Base-by-base conservation (phyloP, 2,888 invertebrate genomes). In the Volucella bombylans region DNA sequence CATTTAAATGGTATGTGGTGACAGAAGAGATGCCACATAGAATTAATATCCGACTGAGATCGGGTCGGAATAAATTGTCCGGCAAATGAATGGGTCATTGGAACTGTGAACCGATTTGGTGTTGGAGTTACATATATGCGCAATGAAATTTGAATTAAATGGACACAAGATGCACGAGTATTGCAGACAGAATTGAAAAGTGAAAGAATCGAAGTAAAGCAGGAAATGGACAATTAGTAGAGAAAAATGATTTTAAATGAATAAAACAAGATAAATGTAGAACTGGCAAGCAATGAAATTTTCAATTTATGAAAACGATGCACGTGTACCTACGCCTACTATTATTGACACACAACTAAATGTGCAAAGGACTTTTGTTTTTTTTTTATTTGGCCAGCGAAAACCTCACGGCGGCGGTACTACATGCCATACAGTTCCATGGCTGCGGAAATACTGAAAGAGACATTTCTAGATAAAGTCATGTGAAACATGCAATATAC, bases 101-200 rank as follows among this genome's bases (percentile, higher is more conserved):
- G 55, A 18, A 69, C 45, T 76, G 54, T 67, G 67, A 23, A 3
- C 4, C 23, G 23, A 82, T 67, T 71, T 72, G 59, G 65, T 14
- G 23, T 0, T 67, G 59, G 31, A 41, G 59, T 67, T 18, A 11
- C 41, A 31, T 23, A 64, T 14, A n/a, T n/a, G n/a, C n/a, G 41
- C 65, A 12, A 73, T 39, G 18, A 12, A 47, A 14, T 74, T 50
- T 52, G 4, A 50, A 11, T 43, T 10, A 12, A 57, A 50, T 55
- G 1, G 11, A 47, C 14, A 39, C 11, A 39, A 39, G 47, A 8
- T 15, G 8, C 12, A 15, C 2, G 49, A 50, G 45, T 38, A 12
- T 49, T 55, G 23, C 47, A 62, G 15, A 62, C 45, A 49, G 18
- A 62, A 73, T 55, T 39, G 62, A 23, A 67, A 54, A 68, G 39